Evolutionary conservation across 1,140 invertebrate species (phyloP).

Genomic region (Cydia splendana): DNA sequence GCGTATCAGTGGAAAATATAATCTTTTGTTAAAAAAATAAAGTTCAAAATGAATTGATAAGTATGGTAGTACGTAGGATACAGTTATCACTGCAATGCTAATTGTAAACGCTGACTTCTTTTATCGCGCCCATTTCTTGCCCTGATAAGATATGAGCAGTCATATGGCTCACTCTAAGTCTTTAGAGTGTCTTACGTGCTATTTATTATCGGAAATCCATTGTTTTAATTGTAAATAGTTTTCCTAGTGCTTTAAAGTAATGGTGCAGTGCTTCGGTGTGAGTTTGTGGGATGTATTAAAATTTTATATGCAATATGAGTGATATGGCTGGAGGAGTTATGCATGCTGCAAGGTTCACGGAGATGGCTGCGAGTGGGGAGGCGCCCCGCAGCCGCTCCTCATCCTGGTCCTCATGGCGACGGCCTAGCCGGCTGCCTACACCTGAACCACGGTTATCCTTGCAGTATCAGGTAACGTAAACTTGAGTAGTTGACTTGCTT

Average conservation of each 20-base stretch:
- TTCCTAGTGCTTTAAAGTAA: conserved; percentile 49
- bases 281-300: conserved; percentile 38
- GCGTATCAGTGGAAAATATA: background rate
- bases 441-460: conserved; percentile 66
- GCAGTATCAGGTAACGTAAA: conserved; percentile 57
- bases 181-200: conserved; percentile 46
- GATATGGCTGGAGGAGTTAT: conserved; percentile 55
- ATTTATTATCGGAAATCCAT: conserved; percentile 45
- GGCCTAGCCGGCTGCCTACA: conserved; percentile 48
- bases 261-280: conserved; percentile 49
- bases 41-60: background rate
- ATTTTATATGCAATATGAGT: conserved; percentile 53
- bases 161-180: conserved; percentile 64
- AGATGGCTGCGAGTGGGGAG: conserved; percentile 44
- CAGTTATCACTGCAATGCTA: conserved; percentile 64
- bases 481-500: background rate
- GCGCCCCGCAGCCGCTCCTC: conserved; percentile 61
- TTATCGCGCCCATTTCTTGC: conserved; percentile 67
- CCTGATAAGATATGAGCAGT: conserved; percentile 72
- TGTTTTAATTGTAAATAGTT: conserved; percentile 36
- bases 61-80: conserved; percentile 40
- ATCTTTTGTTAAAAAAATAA: background rate
- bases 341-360: conserved; percentile 60
- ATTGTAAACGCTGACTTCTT: conserved; percentile 65
- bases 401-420: conserved; percentile 59